Evolutionary conservation across 1,140 invertebrate species (phyloP), one percentile per base, ranked within the genome.

Genomic region (Grapholita molesta): DNA sequence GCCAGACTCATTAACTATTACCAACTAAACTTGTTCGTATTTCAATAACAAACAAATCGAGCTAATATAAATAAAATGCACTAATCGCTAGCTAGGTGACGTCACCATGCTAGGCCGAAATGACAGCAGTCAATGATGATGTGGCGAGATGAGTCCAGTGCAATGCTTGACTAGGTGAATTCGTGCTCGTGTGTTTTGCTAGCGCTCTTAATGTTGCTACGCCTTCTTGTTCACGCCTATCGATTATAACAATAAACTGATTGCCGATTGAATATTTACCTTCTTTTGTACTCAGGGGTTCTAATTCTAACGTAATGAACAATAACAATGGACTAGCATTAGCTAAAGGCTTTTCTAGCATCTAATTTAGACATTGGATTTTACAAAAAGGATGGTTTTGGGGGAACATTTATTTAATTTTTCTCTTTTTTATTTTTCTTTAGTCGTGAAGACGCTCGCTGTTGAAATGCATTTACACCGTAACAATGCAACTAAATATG

Each of bases 41-140:
- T 72, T 71, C 24, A 28, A 28, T 73, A 28, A 73, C 35, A 66
- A 67, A 67, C 11, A 25, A 67, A 53, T n/a, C 28, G 21, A 30
- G 53, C 77, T 77, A 79, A 61, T 35, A 68, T 66, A 28, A 21
- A 69, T 53, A 65, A 66, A 74, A 88, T 89, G 83, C 89, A 83
- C 89, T 89, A 88, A 83, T 73, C 67, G 61, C 79, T 86, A 88
- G 84, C 84, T 84, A 85, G 86, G 87, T 89, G 80, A 82, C 74
- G 75, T 74, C 85, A 87, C 87, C 86, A 86, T 88, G 85, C 83
- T 84, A 88, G 84, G 85, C 84, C 80, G 84, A 83, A 78, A 84
- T 89, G 88, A 85, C 82, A 77, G 82, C 85, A 85, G 82, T 82
- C 81, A 52, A 81, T 78, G 80, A 83, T 88, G 81, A 83, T 68